A percentile compares a stretch with the other conserved stretches of the same genome.
These are phyloP conservation scores for Dasypus novemcinctus DNA, from an alignment of 2,113 vertebrate genomes.

Conservation along the genomic window DNA sequence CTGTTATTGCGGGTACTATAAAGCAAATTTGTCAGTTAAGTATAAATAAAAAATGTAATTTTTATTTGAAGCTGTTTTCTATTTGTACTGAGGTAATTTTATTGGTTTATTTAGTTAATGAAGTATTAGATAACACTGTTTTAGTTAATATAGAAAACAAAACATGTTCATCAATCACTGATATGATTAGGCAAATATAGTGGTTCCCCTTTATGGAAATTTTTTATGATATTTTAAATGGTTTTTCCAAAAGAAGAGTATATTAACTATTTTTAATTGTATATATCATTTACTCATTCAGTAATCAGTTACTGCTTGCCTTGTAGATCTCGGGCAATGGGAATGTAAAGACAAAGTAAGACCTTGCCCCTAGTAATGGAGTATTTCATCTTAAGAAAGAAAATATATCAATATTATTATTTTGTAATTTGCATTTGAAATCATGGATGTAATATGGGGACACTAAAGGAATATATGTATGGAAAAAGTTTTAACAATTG, in stretches of 20 bases:
- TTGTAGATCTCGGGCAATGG: background rate
- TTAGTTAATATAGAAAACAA: constrained; percentile 7
- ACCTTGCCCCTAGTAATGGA: background rate
- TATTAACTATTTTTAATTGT: background rate
- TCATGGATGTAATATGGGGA: background rate
- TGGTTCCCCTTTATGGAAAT: background rate
- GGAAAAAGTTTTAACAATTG: background rate
- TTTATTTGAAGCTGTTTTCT: background rate
- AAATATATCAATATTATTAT: background rate
- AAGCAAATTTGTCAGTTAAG: background rate
- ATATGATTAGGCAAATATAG: background rate
- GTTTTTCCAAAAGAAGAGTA: background rate
- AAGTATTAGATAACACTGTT: background rate
- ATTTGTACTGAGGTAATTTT: background rate
- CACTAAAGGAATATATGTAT: background rate
- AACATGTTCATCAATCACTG: background rate
- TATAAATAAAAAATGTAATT: background rate
- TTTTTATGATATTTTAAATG: background rate
- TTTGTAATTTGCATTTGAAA: background rate
- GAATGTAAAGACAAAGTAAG: background rate
- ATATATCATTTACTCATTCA: background rate
- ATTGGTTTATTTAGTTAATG: background rate
- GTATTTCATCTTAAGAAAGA: background rate
- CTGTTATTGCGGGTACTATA: background rate
- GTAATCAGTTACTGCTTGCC: background rate